Evolutionary conservation across 2,113 vertebrate species (phyloP).

Genomic region (Laterallus jamaicensis): DNA sequence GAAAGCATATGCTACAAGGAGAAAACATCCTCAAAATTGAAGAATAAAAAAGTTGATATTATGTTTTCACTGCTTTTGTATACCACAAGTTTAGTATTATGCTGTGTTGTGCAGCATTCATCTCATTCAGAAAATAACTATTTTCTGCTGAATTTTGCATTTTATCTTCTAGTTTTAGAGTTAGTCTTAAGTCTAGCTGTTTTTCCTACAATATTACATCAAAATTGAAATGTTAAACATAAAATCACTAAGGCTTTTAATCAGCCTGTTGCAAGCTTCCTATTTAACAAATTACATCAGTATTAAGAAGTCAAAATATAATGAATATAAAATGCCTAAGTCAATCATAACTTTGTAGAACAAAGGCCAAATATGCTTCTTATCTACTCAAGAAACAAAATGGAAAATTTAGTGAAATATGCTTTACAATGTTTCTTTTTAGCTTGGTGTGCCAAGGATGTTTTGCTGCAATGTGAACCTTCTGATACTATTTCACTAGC

Average conservation of each 20-base stretch:
- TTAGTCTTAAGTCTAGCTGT: neutral
- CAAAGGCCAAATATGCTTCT: neutral
- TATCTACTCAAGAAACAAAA: neutral
- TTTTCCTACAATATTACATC: neutral
- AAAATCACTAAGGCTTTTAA: neutral
- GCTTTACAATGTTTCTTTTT: neutral
- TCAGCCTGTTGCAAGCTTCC: neutral
- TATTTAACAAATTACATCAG: neutral
- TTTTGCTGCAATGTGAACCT: neutral
- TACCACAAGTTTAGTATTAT: neutral
- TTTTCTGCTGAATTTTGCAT: neutral
- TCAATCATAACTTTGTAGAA: neutral
- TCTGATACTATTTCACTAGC: neutral
- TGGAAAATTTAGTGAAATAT: neutral
- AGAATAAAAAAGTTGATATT: neutral
- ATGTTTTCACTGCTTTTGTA: neutral
- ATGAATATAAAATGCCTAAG: neutral
- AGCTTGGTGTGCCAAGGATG: neutral
- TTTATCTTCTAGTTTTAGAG: neutral
- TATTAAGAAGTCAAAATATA: neutral
- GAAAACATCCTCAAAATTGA: neutral
- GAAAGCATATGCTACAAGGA: neutral
- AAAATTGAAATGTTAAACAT: neutral
- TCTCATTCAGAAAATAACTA: neutral
- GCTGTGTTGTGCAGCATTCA: neutral